Conservation (phyloP, 2,888 invertebrate genomes). For the Pseudococcus longispinus region DNA sequence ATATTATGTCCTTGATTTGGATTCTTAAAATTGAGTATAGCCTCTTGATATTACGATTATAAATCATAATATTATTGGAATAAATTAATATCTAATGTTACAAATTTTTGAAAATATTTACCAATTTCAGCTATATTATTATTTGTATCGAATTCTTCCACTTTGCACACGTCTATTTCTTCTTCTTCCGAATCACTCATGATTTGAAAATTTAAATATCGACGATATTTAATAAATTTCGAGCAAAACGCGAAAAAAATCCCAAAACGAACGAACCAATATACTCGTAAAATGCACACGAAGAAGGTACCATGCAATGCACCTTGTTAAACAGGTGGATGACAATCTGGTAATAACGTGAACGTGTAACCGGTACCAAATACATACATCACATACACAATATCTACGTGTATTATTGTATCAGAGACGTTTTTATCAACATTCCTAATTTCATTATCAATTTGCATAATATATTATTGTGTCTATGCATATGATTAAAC, state of each 20-base stretch:
- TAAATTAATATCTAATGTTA: too few species aligned
- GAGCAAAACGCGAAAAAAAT: background rate
- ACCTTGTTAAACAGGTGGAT: background rate
- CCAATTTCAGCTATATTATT: too few species aligned
- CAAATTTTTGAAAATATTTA: too few species aligned
- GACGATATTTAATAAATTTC: too few species aligned
- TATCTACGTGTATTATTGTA: background rate
- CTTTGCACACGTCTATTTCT: too few species aligned
- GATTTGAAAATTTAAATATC: too few species aligned
- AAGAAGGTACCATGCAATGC: background rate
- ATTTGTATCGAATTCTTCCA: too few species aligned
- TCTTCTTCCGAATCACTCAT: too few species aligned
- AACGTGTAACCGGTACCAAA: background rate
- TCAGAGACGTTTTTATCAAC: background rate
- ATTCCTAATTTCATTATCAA: constrained; percentile 19
- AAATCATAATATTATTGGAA: too few species aligned
- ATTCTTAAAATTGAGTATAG: too few species aligned
- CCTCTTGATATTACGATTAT: too few species aligned
- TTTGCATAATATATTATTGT: background rate
- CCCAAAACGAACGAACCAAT: background rate
- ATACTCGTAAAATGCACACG: background rate
- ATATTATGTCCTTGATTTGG: too few species aligned
- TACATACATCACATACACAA: background rate
- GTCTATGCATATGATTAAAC: constrained; percentile 1
- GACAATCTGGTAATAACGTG: background rate